These are phyloP conservation scores for Julus scandinavius DNA, from an alignment of 2,888 invertebrate species.

Conservation along the genomic window DNA sequence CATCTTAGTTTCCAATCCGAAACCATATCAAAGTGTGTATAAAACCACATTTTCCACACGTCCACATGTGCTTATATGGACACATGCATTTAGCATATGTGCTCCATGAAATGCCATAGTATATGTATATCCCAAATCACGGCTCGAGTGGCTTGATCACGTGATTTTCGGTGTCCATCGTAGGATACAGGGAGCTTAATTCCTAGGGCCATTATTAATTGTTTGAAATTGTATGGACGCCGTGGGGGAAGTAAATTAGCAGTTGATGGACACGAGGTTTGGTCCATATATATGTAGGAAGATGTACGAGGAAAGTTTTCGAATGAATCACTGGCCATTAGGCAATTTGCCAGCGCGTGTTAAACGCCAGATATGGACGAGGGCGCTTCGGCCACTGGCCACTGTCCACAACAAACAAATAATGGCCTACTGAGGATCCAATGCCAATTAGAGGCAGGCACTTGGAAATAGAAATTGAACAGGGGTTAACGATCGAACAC, in stretches of 20 bases:
- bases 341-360: constrained; percentile 18
- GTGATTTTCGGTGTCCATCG: background rate
- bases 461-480: background rate
- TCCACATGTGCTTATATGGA: too few relatives aligned
- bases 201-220: constrained; percentile 4
- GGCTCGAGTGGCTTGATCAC: background rate
- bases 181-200: background rate
- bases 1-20: too few relatives aligned
- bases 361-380: background rate
- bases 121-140: too few relatives aligned
- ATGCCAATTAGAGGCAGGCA: background rate
- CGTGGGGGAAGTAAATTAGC: background rate
- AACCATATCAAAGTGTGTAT: too few relatives aligned
- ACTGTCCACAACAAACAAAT: constrained; percentile 18
- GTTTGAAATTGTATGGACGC: constrained; percentile 11
- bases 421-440: background rate
- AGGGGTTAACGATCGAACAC: constrained; percentile 10
- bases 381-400: background rate
- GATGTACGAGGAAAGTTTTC: background rate
- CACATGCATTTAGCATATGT: too few relatives aligned
- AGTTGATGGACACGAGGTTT: background rate
- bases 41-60: too few relatives aligned
- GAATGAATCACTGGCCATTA: constrained; percentile 18
- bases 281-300: background rate
- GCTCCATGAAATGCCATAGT: too few relatives aligned